Base-by-base conservation (phyloP, 2,888 invertebrate genomes). In the Nymphalis polychloros region DNA sequence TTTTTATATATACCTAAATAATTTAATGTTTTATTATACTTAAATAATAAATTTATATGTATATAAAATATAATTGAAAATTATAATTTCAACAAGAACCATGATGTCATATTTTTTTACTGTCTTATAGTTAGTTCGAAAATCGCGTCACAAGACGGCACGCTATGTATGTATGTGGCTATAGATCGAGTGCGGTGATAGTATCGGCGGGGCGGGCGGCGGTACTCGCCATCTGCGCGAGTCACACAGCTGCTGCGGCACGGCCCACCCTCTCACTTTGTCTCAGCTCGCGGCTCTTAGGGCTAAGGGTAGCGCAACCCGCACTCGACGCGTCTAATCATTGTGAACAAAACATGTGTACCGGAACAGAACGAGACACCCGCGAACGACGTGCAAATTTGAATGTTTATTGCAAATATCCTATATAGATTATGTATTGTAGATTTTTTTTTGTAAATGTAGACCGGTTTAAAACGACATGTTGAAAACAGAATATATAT, bases 221-320 rank as follows among this genome's bases (percentile, higher is more conserved):
- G 77, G 77, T 78, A 77, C 76, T 74, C 70, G 69, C 79, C 85
- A 84, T 86, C 84, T 86, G 86, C 84, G 81, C 80, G 76, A 75
- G 78, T 76, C 81, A 74, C 81, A 84, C 86, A 84, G 85, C 87
- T 85, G 66, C 66, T 83, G 81, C 77, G 72, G 68, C 75, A 81
- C 77, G 72, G 67, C 75, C 82, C 83, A 77, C 84, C 80, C 84
- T 79, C 68, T 68, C 75, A 77, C 80, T 80, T 84, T 85, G 84
- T 85, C 84, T 82, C 80, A 79, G 75, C 35, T 59, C 75, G 74
- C 65, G 60, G n/a, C 66, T 41, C 57, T 67, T 64, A 64, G 59
- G 19, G n/a, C 41, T 57, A 19, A 57, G 57, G 35, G 57, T 57
- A 57, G 55, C 55, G 55, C 50, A 47, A 63, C 63, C 68, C 71